These are phyloP conservation scores for Sakesphorus luctuosus DNA, from an alignment of 2,113 vertebrate species.

Conservation along the genomic window DNA sequence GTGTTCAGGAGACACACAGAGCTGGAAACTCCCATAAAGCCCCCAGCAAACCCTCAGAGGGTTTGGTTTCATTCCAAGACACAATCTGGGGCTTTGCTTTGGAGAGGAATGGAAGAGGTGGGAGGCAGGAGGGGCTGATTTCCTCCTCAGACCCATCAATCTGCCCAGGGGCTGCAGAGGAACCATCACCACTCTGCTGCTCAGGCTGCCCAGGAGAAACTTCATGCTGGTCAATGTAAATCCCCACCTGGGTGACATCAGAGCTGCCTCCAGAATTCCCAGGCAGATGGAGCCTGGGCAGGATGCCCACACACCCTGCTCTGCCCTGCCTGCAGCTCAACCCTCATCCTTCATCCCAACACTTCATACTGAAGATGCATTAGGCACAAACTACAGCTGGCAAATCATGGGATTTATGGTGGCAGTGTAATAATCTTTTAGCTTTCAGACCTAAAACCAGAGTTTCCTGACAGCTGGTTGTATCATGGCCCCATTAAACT, in stretches of 20 bases:
- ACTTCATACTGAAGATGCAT: not conserved
- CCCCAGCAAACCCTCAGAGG: not conserved
- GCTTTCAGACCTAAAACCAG: not conserved
- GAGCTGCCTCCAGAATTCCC: not conserved
- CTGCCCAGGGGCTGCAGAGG: not conserved
- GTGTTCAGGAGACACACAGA: not conserved
- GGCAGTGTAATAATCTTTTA: not conserved
- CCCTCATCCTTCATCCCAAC: not conserved
- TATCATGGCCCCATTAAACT: not conserved
- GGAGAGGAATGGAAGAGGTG: not conserved
- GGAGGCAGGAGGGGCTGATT: not conserved
- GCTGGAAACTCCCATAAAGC: not conserved
- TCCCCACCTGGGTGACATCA: not conserved
- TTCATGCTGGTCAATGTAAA: not conserved
- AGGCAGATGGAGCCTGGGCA: not conserved
- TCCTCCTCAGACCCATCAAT: not conserved
- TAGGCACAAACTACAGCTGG: not conserved
- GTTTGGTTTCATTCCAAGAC: not conserved
- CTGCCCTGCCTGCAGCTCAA: not conserved
- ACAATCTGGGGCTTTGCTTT: not conserved
- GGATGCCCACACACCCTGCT: fast-evolving
- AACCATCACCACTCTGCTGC: too few relatives aligned
- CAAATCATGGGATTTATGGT: not conserved
- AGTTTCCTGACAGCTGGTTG: not conserved
- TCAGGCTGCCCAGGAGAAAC: not conserved